Percentiles rank a stretch among this genome's conserved stretches.
Evolutionary conservation across 2,888 invertebrate species (phyloP).

Genomic region (Dolomedes plantarius): DNA sequence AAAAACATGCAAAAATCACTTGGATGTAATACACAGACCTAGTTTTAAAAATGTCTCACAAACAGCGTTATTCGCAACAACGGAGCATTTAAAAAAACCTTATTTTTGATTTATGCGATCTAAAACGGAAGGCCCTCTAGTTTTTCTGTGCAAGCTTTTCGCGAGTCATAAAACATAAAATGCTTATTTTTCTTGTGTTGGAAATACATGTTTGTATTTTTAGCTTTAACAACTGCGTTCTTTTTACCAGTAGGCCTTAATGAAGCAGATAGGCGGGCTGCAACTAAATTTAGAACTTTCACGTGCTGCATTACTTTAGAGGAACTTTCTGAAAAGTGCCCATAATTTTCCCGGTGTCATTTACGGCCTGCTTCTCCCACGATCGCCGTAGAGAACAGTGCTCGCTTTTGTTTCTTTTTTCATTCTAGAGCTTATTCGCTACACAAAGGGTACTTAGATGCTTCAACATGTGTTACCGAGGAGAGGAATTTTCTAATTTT

Average conservation of each 20-base stretch:
- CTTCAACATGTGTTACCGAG: no score
- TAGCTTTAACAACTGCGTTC: slow-evolving; percentile 28
- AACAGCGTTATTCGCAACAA: no score
- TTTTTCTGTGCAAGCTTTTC: slow-evolving; percentile 29
- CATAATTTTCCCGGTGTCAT: not conserved
- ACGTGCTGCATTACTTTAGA: slow-evolving; percentile 12
- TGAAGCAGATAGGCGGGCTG: slow-evolving; percentile 11
- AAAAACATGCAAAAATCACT: no score
- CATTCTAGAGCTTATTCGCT: no score
- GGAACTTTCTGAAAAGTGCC: not conserved
- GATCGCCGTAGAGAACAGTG: not conserved
- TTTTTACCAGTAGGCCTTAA: slow-evolving; percentile 11
- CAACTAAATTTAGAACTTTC: slow-evolving; percentile 35
- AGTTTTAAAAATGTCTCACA: no score
- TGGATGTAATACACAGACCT: no score
- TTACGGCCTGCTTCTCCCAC: not conserved
- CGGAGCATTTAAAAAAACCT: no score
- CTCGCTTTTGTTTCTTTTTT: not conserved
- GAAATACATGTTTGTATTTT: slow-evolving; percentile 47
- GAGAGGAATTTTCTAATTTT: no score
- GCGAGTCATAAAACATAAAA: slow-evolving; percentile 46
- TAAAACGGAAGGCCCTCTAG: not conserved
- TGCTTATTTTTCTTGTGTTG: slow-evolving; percentile 62
- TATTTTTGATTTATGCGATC: slow-evolving; percentile 32
- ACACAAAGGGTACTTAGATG: no score